Evolutionary conservation across 2,113 vertebrate genomes (phyloP), one percentile per base, ranked within the genome.

Genomic region (Perccottus glenii): DNA sequence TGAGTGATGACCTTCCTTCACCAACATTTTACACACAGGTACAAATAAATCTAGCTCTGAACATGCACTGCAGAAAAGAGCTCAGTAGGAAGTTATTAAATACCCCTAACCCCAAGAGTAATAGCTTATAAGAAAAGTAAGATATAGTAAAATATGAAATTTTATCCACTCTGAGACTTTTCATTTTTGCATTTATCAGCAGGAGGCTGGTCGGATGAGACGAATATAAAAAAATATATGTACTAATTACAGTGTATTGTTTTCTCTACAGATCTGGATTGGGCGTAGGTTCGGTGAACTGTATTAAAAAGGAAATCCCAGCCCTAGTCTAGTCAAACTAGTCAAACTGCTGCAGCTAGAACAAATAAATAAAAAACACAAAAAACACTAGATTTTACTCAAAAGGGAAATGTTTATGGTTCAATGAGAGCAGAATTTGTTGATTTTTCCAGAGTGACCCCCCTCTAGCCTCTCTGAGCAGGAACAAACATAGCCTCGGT

Each of bases 391-490:
- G 38, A 16, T 57, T 43, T 42, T 4, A 42, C 56, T 43, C n/a
- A 43, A 58, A 57, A 58, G 42, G 56, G 56, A 58, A 58, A 43
- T 43, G 36, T 56, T 56, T 56, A 33, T 8, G 14, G 53, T 11
- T 58, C 0, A 3, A 51, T 47, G 59, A 71, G 14, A 44, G 19
- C 38, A 65, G 45, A 1, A 50, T n/a, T 36, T 33, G 53, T 67
- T 67, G 67, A 43, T 3, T 59, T 77, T 65, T 60, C 62, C 32
- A 42, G 66, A 27, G 8, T 36, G 64, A 78, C 73, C 68, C 42
- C 14, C 42, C 27, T 36, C n/a, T 45, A 19, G 77, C 32, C 35
- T 11, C 14, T 47, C 68, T 63, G 32, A 65, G 48, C 43, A 44
- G 35, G 38, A 5, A 11, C 43, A 64, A 35, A 81, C 73, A 72